A percentile compares a stretch with the other conserved stretches of the same genome.
Conservation (phyloP, 2,888 invertebrate genomes). For the Cataglyphis cursor region DNA sequence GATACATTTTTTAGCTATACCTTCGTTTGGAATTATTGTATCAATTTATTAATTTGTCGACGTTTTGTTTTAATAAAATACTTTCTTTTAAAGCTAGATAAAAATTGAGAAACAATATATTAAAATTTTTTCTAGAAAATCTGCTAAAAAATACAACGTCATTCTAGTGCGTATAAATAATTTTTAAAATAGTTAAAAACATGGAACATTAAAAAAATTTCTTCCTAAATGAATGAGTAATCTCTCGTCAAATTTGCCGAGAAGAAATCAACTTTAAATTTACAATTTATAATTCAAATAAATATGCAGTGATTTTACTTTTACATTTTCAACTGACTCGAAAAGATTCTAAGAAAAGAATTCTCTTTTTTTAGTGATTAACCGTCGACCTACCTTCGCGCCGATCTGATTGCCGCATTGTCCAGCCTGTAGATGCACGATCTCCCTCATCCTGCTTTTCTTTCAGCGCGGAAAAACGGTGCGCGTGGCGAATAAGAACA, state of each 20-base stretch:
- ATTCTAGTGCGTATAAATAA: background rate
- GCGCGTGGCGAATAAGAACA: slow-evolving; percentile 32
- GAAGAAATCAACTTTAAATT: background rate
- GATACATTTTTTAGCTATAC: background rate
- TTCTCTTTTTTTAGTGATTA: background rate
- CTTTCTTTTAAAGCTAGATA: background rate
- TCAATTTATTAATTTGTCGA: background rate
- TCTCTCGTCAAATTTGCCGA: background rate
- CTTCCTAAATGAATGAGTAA: no score
- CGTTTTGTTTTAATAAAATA: background rate
- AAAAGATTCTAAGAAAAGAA: background rate
- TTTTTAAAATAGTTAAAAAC: background rate
- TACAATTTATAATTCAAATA: background rate
- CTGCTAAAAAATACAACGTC: background rate
- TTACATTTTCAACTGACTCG: background rate
- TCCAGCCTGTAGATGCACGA: slow-evolving; percentile 89
- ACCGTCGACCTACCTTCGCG: slow-evolving; percentile 87
- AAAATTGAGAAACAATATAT: background rate
- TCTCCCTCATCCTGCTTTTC: slow-evolving; percentile 88
- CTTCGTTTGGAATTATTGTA: background rate
- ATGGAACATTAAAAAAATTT: background rate
- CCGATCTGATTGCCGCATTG: slow-evolving; percentile 90
- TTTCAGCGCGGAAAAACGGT: slow-evolving; percentile 8
- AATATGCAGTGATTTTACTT: background rate
- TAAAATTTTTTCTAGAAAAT: background rate